Base-by-base conservation (phyloP, 2,888 invertebrate species). In the Mystacides longicornis region DNA sequence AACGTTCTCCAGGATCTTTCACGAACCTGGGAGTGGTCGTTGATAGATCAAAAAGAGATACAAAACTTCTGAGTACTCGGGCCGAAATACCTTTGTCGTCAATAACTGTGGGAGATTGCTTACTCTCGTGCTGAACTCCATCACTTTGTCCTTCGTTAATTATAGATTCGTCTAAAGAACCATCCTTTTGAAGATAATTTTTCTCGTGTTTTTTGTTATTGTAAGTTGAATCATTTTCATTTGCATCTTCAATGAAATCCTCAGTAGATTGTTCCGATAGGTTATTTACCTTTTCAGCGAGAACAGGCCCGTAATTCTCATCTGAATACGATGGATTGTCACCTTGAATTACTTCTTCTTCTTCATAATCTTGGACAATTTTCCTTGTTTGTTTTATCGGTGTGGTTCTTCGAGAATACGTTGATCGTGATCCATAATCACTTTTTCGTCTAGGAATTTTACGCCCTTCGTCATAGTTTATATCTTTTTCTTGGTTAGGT, bases 1-100 rank as follows among this genome's bases (percentile, higher is more conserved):
- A 74, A 61, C 77, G 67, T 67, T 77, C 75, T 60, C 77, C 75
- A 23, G 77, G 77, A 63, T 77, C 76, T 64, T 75, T 64, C 60
- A 77, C 77, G 55, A 69, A 77, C 1, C 66, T 7, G 9, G 60
- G 58, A 14, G 73, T 71, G 0, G 73, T 72, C 1, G 71, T 73
- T 0, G 75, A 72, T 11, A 75, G 62, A 2, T 75, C 73, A 3
- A 68, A 69, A 14, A 71, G 73, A 62, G 71, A 70, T 9, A 68
- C 75, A 62, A 73, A 74, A 51, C 70, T 73, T 31, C 69, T 72
- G 2, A 77, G 64, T n/a, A 75, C 62, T 11, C 62, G 67, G 2
- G 73, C 72, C 9, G 74, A 62, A 27, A 54, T 64, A 19, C 61
- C 62, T 56, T 61, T 56, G 43, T 63, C 61, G 31, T 63, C 60